phyloP scores from a whole-genome alignment of 2,797 vertebrate genomes.

The Clarias laeviceps region DNA sequence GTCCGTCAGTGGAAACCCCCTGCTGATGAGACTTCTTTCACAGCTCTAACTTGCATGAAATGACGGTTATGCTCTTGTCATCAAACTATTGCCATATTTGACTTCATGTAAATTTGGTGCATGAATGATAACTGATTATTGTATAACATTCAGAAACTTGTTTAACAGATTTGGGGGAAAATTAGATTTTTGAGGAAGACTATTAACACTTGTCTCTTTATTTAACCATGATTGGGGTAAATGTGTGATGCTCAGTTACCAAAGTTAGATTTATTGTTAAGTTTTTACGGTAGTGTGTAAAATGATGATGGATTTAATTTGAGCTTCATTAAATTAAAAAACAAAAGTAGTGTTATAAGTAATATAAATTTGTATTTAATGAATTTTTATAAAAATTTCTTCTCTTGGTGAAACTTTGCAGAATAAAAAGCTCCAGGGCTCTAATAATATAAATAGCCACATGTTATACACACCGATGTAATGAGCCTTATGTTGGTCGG shows the following conservation, averaged over 20 bases:
- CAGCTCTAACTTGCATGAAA: not conserved
- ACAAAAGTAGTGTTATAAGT: not conserved
- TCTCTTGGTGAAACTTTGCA: not conserved
- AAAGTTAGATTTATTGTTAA: not conserved
- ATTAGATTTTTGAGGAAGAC: not conserved
- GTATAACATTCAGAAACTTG: too few species aligned
- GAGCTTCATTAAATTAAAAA: not conserved
- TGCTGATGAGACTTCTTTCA: not conserved
- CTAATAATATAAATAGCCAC: not conserved
- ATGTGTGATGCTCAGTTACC: not conserved
- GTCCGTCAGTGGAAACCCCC: not conserved
- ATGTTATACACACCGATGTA: not conserved
- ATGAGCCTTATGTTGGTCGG: not conserved
- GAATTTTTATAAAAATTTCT: not conserved
- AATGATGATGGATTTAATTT: not conserved
- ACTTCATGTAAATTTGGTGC: too few species aligned
- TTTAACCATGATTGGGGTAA: not conserved
- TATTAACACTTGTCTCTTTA: not conserved
- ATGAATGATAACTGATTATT: not conserved
- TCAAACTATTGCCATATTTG: not conserved
- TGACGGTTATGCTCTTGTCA: too few species aligned
- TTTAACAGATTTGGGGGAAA: not conserved
- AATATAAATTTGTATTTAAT: not conserved
- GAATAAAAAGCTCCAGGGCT: not conserved
- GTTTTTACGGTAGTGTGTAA: not conserved